Base-by-base conservation (phyloP, 2,113 vertebrate species). In the Sebastes schlegelii region DNA sequence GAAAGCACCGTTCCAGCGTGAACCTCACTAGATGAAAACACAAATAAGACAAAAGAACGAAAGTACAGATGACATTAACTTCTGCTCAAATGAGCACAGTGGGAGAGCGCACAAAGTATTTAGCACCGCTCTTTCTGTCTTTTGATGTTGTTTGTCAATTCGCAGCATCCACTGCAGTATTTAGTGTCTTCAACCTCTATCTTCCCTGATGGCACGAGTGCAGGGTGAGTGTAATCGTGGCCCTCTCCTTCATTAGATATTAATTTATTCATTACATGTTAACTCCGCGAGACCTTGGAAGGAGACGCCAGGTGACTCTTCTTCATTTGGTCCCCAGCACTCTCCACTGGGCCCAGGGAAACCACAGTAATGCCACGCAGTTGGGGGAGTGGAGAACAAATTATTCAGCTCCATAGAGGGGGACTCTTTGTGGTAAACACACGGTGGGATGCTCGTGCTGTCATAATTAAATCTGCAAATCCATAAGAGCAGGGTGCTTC, bases 251-350 rank as follows among this genome's bases (percentile, higher is more conserved):
- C 95, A 95, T 95, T 95, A 95, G 91, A 85, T 94, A 95, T 94
- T 95, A 94, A 95, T 95, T 95, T 96, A 95, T 96, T 96, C 94
- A 96, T 96, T 95, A 92, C 92, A 95, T 93, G 91, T 96, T 95
- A 95, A 95, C 93, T 95, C 94, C 92, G 87, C 76, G 74, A 94
- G 94, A 94, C 92, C 92, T 94, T 90, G 89, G 79, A 77, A 89
- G 86, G 86, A 93, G 85, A 91, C 88, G 77, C 89, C 92, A 94
- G 93, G 93, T 95, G 94, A 95, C 88, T 82, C 90, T 88, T 92
- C 95, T 93, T 94, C 92, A 94, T 95, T 95, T 93, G 92, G 92
- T 87, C 87, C 87, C 88, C 86, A 87, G 84, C 21, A 92, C 88
- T 93, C 88, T 87, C 94, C 90, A 84, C 91, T 94, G 93, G 91